Evolutionary conservation across 2,888 invertebrate genomes (phyloP).

Genomic region (Aplocera efformata): DNA sequence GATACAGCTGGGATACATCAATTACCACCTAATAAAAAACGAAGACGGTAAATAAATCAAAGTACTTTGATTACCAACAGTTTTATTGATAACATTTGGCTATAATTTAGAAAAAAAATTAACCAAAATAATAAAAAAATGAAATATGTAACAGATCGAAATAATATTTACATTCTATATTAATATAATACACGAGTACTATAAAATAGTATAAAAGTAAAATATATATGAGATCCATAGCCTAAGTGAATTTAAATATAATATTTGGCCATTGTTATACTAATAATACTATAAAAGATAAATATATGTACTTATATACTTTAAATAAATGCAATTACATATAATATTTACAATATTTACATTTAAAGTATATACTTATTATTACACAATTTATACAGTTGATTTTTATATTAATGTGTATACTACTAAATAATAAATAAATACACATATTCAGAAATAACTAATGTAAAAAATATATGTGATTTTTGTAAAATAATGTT

Average conservation of each 20-base stretch:
- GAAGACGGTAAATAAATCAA: neutral
- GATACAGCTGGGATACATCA: too few relatives aligned
- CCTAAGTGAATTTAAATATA: conserved; percentile 36
- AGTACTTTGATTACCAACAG: conserved; percentile 55
- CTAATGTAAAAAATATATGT: conserved; percentile 4
- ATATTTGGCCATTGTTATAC: conserved; percentile 41
- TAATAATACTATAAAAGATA: conserved; percentile 35
- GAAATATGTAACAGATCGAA: conserved; percentile 23
- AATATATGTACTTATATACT: conserved; percentile 34
- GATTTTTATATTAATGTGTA: too few relatives aligned
- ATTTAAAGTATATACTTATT: too few relatives aligned
- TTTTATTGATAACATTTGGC: conserved; percentile 60
- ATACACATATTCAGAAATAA: too few relatives aligned
- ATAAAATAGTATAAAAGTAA: conserved; percentile 24
- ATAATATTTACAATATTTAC: conserved; percentile 49
- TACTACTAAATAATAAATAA: too few relatives aligned
- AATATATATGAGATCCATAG: conserved; percentile 55
- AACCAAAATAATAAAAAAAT: conserved; percentile 30
- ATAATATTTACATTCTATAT: conserved; percentile 52
- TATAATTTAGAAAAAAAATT: conserved; percentile 46
- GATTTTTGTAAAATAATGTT: neutral
- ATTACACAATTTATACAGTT: too few relatives aligned
- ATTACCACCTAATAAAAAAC: too few relatives aligned
- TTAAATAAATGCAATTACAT: conserved; percentile 56
- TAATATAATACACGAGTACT: conserved; percentile 29